Conservation (phyloP, 1,140 invertebrate genomes). For the Dysdera silvatica region DNA sequence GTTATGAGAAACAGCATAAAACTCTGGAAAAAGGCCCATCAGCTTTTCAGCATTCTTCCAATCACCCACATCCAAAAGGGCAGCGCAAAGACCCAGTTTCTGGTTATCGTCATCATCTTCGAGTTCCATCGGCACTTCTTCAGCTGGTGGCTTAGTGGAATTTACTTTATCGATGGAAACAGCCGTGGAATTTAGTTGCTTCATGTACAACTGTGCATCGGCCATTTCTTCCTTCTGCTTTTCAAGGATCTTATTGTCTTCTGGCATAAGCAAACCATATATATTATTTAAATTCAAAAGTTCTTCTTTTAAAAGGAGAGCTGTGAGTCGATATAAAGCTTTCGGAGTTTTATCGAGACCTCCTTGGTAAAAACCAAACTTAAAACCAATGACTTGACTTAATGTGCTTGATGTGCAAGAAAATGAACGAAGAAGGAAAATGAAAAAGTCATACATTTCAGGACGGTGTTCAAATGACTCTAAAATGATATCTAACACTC, state of each 20-base stretch:
- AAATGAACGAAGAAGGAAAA: slow-evolving; percentile 72
- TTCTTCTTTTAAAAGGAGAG: slow-evolving; percentile 76
- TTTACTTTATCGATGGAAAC: no score
- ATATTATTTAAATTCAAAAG: slow-evolving; percentile 80
- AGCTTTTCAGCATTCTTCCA: slow-evolving; percentile 77
- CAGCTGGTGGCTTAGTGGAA: slow-evolving; percentile 44
- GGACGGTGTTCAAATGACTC: slow-evolving; percentile 91
- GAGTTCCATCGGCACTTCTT: slow-evolving; percentile 58
- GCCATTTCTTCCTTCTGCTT: slow-evolving; percentile 72
- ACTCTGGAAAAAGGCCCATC: slow-evolving; percentile 71
- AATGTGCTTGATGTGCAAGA: slow-evolving; percentile 67
- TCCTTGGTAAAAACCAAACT: slow-evolving; percentile 69
- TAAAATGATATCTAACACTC: slow-evolving; percentile 91
- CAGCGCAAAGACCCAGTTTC: slow-evolving; percentile 85
- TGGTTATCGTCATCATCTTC: slow-evolving; percentile 66
- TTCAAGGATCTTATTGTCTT: slow-evolving; percentile 69
- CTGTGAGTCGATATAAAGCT: slow-evolving; percentile 78
- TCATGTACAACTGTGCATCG: slow-evolving; percentile 77
- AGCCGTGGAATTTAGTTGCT: slow-evolving; percentile 66
- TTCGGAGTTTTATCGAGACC: slow-evolving; percentile 53
- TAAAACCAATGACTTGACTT: slow-evolving; percentile 90
- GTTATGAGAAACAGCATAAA: slow-evolving; percentile 65
- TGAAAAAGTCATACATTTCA: slow-evolving; percentile 57
- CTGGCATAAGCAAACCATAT: slow-evolving; percentile 66
- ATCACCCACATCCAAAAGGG: slow-evolving; percentile 75